Base-by-base conservation (phyloP, 2,113 vertebrate species). In the Dendrocopos noguchii region DNA sequence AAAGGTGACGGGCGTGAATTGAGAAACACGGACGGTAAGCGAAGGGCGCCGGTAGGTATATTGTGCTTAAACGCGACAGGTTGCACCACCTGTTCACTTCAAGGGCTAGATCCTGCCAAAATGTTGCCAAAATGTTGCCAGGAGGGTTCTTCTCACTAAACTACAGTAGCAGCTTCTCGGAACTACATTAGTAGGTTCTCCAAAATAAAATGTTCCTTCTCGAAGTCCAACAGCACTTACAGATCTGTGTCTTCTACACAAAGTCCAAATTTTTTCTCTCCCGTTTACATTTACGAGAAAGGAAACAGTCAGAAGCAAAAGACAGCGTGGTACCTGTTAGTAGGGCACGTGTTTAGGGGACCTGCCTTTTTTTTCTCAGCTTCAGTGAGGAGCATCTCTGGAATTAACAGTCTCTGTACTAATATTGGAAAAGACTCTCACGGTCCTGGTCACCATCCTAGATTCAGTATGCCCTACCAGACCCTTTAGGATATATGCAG, bases 1-100 rank as follows among this genome's bases (percentile, higher is more conserved):
- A 15, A 15, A 28, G 19, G 18, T 13, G 24, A 8, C 28, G 4
- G 5, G 11, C 6, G 19, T 3, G 17, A 22, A 1, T 1, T 7
- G 12, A 17, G 42, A 7, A 36, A 28, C 4, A 1, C 25, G 29
- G 29, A 1, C 4, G 4, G 33, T 9, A 3, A 5, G 44, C 4
- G 78, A 12, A 57, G 27, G n/a, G 24, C 24, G 8, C 42, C 2
- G 55, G 20, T 17, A 25, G 47, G 11, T 15, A 2, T 12, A 0
- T 31, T 4, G 31, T 10, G 33, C 42, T 20, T 11, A 17, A 22
- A 6, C 3, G 2, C 1, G 18, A 4, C 53, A 1, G 18, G 22
- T n/a, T 25, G 4, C 18, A 53, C 1, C 11, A 15, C 25, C 20
- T n/a, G 12, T 22, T 34, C 15, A 0, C 24, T 21, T 47, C 36